These are phyloP conservation scores for Operophtera brumata DNA, from an alignment of 2,888 invertebrate species.

Conservation along the genomic window DNA sequence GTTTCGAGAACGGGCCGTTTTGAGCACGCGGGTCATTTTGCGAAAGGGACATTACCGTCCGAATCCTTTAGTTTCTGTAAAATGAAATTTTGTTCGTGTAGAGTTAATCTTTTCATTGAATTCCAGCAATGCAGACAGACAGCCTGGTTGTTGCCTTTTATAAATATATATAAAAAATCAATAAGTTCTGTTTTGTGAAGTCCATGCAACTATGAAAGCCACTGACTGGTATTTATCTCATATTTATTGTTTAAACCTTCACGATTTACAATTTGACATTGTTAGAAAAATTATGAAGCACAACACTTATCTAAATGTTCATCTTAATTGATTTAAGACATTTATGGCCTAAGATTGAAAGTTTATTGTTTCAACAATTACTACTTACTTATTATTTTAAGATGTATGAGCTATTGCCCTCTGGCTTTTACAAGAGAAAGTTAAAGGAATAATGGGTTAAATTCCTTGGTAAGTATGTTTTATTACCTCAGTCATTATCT, in stretches of 20 bases:
- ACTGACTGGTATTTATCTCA: constrained; percentile 2
- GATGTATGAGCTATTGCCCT: constrained; percentile 20
- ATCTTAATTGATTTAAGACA: constrained; percentile 56
- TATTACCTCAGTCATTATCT: constrained; percentile 10
- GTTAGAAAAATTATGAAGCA: constrained; percentile 32
- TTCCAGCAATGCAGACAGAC: too few relatives aligned
- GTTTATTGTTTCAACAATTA: constrained; percentile 37
- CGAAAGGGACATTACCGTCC: too few relatives aligned
- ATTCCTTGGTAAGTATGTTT: constrained; percentile 19
- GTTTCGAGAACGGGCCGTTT: too few relatives aligned
- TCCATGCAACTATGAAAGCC: neutral
- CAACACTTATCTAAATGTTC: constrained; percentile 46
- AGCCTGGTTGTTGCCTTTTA: too few relatives aligned
- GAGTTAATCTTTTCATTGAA: too few relatives aligned
- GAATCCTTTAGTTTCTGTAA: too few relatives aligned
- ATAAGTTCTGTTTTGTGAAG: neutral
- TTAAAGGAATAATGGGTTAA: constrained; percentile 17
- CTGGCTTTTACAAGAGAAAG: constrained; percentile 17
- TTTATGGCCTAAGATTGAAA: constrained; percentile 39
- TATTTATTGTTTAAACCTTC: constrained; percentile 19
- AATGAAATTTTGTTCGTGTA: too few relatives aligned
- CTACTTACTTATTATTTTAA: constrained; percentile 15
- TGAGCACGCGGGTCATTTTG: too few relatives aligned
- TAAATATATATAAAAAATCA: neutral
- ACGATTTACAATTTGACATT: constrained; percentile 31